Base-by-base conservation (phyloP, 2,113 vertebrate genomes). In the Tiliqua scincoides region DNA sequence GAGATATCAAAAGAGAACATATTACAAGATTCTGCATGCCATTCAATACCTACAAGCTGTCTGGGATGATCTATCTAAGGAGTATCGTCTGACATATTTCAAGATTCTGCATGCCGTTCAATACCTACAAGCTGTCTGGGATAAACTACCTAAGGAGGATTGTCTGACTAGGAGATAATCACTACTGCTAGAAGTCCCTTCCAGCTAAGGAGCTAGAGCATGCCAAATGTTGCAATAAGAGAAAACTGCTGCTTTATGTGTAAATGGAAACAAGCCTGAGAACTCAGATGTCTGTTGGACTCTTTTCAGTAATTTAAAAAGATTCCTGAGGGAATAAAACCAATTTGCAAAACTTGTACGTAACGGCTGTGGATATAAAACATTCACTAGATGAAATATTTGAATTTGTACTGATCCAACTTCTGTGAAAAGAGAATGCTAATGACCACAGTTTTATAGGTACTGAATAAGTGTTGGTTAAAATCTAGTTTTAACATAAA, bases 91-190 rank as follows among this genome's bases (percentile, higher is more conserved):
- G n/a, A 14, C 48, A 83, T 78, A 67, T 35, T 37, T 18, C 27
- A 43, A 70, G 76, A 59, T 65, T 76, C 23, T 48, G 21, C 62
- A 6, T 62, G 40, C n/a, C 11, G 65, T 40, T 70, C 67, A 63
- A 77, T 74, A 86, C 18, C 43, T 48, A 71, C 8, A 79, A 10
- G 40, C 48, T 54, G 25, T 2, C 77, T 63, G 21, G 71, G 80
- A 85, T 61, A 84, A 80, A 27, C 35, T 74, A 67, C 43, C 88
- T 20, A 79, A 48, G 54, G 25, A 83, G 63, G 4, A 84, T 48
- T 82, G 35, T 59, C 70, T 65, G n/a, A 14, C 48, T 7, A 72
- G 82, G 23, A 18, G 40, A 89, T 80, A 91, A 77, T 12, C 83
- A 73, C 57, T 52, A 43, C 67, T 20, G 18, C 10, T 15, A 7